Conservation (phyloP, 2,113 vertebrate genomes). For the Oncorhynchus kisutch region DNA sequence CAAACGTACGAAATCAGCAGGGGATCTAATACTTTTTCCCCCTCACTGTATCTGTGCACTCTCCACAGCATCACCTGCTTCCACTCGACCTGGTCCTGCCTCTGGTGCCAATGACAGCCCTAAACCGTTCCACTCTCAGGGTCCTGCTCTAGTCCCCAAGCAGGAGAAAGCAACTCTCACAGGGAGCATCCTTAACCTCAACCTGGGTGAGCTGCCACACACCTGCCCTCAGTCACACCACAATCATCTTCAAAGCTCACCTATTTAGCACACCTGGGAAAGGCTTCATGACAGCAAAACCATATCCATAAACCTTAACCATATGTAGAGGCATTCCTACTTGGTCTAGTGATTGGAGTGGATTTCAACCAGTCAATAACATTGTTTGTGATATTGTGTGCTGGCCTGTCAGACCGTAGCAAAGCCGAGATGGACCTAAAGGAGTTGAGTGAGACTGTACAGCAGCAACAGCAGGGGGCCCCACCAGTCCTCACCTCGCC, state of each 20-base stretch:
- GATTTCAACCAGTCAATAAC: neutral
- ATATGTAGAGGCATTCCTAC: too few species aligned
- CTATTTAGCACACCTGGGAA: neutral
- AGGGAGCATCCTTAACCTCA: conserved; percentile 95
- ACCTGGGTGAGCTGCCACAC: conserved; percentile 84
- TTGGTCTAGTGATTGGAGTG: too few species aligned
- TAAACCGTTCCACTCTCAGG: conserved; percentile 87
- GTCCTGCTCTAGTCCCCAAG: conserved; percentile 78
- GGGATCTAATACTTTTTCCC: too few species aligned
- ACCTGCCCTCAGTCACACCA: neutral
- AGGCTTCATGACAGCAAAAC: too few species aligned
- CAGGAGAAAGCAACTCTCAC: conserved; percentile 83
- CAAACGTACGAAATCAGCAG: too few species aligned
- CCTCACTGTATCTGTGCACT: neutral
- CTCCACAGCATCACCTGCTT: conserved; percentile 80
- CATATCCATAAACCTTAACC: too few species aligned
- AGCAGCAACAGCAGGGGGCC: conserved; percentile 78
- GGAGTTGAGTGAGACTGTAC: conserved; percentile 92
- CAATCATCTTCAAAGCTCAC: neutral
- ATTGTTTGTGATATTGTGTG: neutral
- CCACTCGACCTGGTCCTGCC: conserved; percentile 78
- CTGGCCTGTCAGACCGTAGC: conserved; percentile 83
- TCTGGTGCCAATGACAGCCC: conserved; percentile 85
- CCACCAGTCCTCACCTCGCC: conserved; percentile 86
- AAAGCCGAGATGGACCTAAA: conserved; percentile 98